Conservation (phyloP, 2,113 vertebrate species). For the Gila orcuttii region DNA sequence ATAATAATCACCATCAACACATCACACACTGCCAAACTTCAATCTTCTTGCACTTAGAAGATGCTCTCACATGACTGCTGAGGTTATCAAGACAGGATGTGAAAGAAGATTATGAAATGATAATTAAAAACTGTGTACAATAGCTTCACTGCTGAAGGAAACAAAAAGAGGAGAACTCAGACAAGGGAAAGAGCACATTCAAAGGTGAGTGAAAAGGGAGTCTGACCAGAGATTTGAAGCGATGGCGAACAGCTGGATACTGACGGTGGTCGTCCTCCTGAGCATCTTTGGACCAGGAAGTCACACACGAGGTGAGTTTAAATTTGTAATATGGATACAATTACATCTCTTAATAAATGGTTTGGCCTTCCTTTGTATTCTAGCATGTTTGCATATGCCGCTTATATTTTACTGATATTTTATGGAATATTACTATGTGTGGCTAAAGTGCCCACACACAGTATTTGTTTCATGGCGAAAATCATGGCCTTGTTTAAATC, state of each 20-base stretch:
- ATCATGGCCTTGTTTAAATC: background rate
- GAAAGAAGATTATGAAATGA: background rate
- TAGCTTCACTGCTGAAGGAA: background rate
- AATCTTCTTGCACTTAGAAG: background rate
- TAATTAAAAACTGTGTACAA: background rate
- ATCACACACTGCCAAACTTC: no score
- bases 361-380: background rate
- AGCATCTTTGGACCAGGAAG: conserved; percentile 43
- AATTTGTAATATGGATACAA: background rate
- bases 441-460: background rate
- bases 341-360: background rate
- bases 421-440: background rate
- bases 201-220: conserved; percentile 19
- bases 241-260: conserved; percentile 39
- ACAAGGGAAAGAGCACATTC: conserved; percentile 32
- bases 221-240: background rate
- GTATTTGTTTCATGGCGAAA: background rate
- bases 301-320: conserved; percentile 61
- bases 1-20: background rate
- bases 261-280: conserved; percentile 20
- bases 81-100: conserved; percentile 35
- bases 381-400: background rate
- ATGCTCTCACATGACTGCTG: background rate
- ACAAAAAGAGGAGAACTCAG: background rate
- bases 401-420: background rate